Percentiles rank a stretch among this genome's conserved stretches.
Conservation (phyloP, 2,797 vertebrate species). For the Acipenser ruthenus region DNA sequence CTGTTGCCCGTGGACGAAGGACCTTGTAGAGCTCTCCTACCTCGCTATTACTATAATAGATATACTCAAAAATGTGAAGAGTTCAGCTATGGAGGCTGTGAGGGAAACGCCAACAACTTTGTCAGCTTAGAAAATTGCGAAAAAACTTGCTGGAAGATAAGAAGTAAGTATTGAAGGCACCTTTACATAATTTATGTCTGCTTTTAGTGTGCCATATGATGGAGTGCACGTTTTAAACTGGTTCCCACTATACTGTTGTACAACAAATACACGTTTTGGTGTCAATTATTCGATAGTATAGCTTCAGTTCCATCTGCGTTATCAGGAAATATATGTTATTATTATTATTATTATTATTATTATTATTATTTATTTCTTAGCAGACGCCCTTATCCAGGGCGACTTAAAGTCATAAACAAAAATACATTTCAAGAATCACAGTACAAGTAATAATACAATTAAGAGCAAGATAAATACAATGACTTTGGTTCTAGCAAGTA, state of each 20-base stretch:
- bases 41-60: slow-evolving; percentile 76
- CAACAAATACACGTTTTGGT: neutral
- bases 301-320: neutral
- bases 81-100: slow-evolving; percentile 79
- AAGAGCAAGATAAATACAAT: too few species aligned
- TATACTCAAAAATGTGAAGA: slow-evolving; percentile 69
- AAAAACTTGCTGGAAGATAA: slow-evolving; percentile 72
- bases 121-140: slow-evolving; percentile 59
- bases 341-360: too few species aligned
- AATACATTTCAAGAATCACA: too few species aligned
- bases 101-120: slow-evolving; percentile 84
- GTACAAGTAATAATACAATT: too few species aligned
- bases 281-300: neutral
- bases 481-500: too few species aligned
- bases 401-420: too few species aligned
- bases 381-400: too few species aligned
- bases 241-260: neutral
- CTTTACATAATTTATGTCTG: neutral
- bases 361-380: too few species aligned
- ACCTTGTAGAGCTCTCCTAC: slow-evolving; percentile 54
- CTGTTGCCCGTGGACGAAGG: slow-evolving; percentile 67
- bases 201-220: neutral
- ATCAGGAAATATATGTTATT: too few species aligned
- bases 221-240: neutral
- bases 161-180: slow-evolving; percentile 60